Percentiles rank a stretch among this genome's conserved stretches.
These are phyloP conservation scores for Hetaerina americana DNA, from an alignment of 1,140 invertebrate genomes.

Conservation along the genomic window DNA sequence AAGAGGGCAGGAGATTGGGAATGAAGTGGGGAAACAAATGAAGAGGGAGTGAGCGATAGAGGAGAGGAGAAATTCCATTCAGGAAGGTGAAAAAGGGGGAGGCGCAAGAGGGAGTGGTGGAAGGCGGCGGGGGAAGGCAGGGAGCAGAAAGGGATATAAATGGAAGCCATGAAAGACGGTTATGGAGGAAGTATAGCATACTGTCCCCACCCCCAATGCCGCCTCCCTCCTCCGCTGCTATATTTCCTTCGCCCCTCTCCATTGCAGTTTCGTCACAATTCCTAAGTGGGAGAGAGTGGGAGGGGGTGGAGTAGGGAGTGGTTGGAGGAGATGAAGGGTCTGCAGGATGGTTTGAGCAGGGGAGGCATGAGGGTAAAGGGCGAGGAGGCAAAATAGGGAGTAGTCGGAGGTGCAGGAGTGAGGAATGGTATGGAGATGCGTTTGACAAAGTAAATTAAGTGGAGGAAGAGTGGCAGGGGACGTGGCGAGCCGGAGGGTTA, in stretches of 20 bases:
- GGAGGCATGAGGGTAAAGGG: neutral
- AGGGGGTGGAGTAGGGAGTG: neutral
- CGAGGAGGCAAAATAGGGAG: neutral
- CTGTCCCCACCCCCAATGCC: neutral
- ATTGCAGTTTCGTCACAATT: neutral
- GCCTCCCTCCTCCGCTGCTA: no score
- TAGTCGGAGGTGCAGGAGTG: neutral
- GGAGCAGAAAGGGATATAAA: neutral
- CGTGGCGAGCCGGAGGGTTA: neutral
- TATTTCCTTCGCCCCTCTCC: no score
- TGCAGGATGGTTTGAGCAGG: no score
- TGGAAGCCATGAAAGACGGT: neutral
- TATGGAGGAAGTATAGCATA: neutral
- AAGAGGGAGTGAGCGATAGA: neutral
- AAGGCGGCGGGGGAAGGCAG: neutral
- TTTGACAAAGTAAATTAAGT: constrained; percentile 1
- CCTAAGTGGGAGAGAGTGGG: neutral
- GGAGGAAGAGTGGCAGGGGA: neutral
- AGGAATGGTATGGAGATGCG: neutral
- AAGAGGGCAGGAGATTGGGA: neutral
- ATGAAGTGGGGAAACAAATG: neutral
- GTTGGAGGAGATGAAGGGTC: neutral
- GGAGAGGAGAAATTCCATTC: no score
- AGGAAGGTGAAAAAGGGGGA: no score
- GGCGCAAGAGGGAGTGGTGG: neutral